These are phyloP conservation scores for Mixornis gularis DNA, from an alignment of 2,113 vertebrate species.

Conservation along the genomic window DNA sequence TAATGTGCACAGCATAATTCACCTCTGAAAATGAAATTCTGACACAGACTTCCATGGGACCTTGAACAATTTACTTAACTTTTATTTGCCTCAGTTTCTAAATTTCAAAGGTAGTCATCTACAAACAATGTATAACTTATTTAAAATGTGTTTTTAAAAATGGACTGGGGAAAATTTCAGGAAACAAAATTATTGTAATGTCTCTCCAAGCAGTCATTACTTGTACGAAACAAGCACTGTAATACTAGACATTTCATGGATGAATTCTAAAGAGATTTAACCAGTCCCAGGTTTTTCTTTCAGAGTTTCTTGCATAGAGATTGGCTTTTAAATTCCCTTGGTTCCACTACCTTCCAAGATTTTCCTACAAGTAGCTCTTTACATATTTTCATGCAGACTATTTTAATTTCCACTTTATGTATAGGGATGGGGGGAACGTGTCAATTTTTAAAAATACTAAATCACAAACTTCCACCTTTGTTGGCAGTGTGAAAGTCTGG, in stretches of 20 bases:
- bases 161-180: constrained; percentile 35
- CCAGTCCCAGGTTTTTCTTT: constrained; percentile 18
- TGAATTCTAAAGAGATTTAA: constrained; percentile 50
- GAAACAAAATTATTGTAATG: constrained; percentile 57
- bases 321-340: background rate
- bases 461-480: background rate
- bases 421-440: background rate
- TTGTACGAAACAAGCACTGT: background rate
- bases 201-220: constrained; percentile 56
- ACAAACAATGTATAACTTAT: constrained; percentile 45
- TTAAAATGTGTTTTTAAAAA: constrained; percentile 35
- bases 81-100: constrained; percentile 41
- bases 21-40: constrained; percentile 21
- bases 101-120: constrained; percentile 43
- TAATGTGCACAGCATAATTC: constrained; percentile 21
- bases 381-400: background rate
- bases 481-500: background rate
- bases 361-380: constrained; percentile 22
- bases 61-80: constrained; percentile 4
- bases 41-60: background rate
- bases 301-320: background rate
- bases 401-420: background rate
- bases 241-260: constrained; percentile 45
- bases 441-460: background rate
- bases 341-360: constrained; percentile 3